phyloP scores from a whole-genome alignment of 2,113 vertebrate species.

The Lynx canadensis region DNA sequence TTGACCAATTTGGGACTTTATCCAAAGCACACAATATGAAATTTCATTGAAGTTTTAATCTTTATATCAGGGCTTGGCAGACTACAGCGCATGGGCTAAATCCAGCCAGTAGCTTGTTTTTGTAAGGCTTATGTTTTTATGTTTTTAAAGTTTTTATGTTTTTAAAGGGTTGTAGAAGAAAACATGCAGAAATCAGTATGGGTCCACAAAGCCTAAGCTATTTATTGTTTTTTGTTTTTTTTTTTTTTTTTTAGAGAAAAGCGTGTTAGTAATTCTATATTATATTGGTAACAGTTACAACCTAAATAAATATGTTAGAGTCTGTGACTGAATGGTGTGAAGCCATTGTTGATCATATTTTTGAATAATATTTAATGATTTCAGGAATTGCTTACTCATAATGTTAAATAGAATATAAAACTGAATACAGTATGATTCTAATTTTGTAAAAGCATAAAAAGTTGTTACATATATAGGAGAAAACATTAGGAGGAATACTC shows the following conservation, averaged over 20 bases:
- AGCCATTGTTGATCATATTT: not conserved
- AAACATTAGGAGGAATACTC: not conserved
- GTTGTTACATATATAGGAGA: not conserved
- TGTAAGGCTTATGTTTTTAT: not conserved
- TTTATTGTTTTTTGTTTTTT: not conserved
- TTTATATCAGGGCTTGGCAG: not conserved
- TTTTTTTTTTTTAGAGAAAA: not conserved
- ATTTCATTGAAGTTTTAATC: not conserved
- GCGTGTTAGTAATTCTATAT: not conserved
- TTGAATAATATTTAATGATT: conserved; percentile 6
- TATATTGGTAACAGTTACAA: not conserved
- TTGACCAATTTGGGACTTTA: not conserved
- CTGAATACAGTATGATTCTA: not conserved
- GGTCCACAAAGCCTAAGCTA: not conserved
- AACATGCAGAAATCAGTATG: not conserved
- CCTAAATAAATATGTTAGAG: not conserved
- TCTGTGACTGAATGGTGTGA: not conserved
- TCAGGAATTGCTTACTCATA: conserved; percentile 19
- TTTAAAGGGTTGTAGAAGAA: conserved; percentile 4
- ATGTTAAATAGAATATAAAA: not conserved
- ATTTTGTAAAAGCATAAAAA: not conserved
- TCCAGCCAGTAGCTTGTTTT: not conserved
- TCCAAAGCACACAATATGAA: not conserved
- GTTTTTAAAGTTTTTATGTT: not conserved
- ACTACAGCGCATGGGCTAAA: not conserved